Evolutionary conservation across 2,888 invertebrate species (phyloP), one percentile per base, ranked within the genome.

Genomic region (Caenorhabditis zanzibari): DNA sequence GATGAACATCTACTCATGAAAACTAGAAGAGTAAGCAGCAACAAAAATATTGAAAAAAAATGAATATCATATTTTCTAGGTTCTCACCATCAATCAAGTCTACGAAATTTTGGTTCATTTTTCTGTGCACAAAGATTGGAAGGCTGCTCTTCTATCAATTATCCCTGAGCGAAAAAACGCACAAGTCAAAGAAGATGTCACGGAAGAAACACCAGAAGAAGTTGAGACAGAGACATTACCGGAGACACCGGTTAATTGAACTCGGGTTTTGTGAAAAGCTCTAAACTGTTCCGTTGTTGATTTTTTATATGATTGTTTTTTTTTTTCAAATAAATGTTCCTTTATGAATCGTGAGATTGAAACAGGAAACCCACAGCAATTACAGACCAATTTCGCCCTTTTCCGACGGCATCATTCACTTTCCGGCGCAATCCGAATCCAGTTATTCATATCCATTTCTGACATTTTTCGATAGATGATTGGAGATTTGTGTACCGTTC

Each of bases 71-170:
- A n/a, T 38, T 54, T 83, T 82, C n/a, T 74, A 92, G 90, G 98
- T 98, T 66, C 94, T 99, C 77, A 96, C 97, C 54, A 96, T 99
- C 88, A 96, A 97, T 93, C 98, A 99, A 94, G 97, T 94, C 22
- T 94, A 93, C 90, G 94, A 94, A 86, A 94, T 94, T 63, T 89
- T 94, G 49, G 88, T 93, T 54, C 89, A 90, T 44, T 93, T 90
- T 84, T 92, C 93, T n/a, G 92, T 93, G 66, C 90, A 88, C 19
- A 83, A 90, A 54, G 91, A 93, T 88, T 94, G 94, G 94, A 90
- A 93, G 81, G 56, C 83, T 22, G 82, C 86, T 4, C 85, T 89
- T 64, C 80, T 88, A 58, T 79, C 83, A 14, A 86, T 87, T 12
- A 83, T 88, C 59, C 91, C 91, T 3, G 86, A 87, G 74, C 68